These are phyloP conservation scores for Leucopsar rothschildi DNA, from an alignment of 2,113 vertebrate genomes.

Conservation along the genomic window DNA sequence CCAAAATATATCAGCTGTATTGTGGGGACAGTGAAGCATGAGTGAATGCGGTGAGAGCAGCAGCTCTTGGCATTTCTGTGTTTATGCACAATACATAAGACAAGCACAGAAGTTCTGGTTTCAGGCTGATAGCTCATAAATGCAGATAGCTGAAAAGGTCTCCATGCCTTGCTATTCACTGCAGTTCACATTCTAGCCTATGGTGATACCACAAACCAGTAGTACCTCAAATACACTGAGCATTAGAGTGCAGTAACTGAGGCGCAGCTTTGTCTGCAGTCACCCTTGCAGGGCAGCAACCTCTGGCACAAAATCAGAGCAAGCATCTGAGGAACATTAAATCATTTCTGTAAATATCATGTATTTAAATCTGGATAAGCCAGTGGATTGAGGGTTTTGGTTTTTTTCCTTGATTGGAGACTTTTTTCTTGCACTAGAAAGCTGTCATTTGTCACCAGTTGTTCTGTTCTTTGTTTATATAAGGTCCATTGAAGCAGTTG, in stretches of 20 bases:
- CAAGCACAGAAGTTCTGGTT: background rate
- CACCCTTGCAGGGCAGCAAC: background rate
- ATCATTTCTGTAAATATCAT: background rate
- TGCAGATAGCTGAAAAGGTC: background rate
- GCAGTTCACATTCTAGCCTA: background rate
- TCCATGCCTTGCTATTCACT: background rate
- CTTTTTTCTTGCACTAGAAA: background rate
- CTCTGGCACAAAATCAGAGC: background rate
- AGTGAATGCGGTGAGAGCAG: background rate
- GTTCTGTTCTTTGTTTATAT: constrained; percentile 25
- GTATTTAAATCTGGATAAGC: background rate
- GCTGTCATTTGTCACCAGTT: background rate
- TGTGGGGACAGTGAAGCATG: background rate
- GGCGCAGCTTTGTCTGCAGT: background rate
- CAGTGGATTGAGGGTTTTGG: background rate
- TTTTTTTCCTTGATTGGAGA: background rate
- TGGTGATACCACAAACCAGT: background rate
- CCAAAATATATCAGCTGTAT: background rate
- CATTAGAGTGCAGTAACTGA: background rate
- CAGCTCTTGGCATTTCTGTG: background rate
- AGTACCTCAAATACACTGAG: background rate
- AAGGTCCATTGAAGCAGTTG: constrained; percentile 6
- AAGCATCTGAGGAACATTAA: background rate
- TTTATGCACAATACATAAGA: background rate
- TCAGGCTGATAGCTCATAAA: background rate